Conservation (phyloP, 2,888 invertebrate species). For the Pimpla rufipes region DNA sequence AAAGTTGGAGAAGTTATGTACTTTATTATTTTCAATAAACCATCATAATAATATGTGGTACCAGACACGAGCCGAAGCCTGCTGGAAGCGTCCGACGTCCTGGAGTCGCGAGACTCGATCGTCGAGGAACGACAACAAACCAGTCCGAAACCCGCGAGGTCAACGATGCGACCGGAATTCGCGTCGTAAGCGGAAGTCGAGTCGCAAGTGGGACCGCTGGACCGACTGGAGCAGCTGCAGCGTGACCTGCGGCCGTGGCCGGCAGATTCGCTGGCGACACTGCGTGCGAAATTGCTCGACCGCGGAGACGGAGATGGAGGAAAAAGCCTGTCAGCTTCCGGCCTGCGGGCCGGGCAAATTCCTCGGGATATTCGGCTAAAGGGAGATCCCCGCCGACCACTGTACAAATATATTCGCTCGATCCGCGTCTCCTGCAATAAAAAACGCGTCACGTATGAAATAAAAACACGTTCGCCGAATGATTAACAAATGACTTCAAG, state of each 20-base stretch:
- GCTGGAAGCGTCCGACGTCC: conserved; percentile 30
- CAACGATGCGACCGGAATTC: conserved; percentile 35
- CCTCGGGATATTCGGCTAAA: conserved; percentile 78
- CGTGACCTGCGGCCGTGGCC: conserved; percentile 88
- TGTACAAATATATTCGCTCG: conserved; percentile 15
- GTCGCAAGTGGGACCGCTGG: conserved; percentile 86
- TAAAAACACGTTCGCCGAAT: conserved; percentile 12
- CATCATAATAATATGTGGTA: too few relatives aligned
- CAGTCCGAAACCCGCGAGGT: conserved; percentile 19
- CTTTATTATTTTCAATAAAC: too few relatives aligned
- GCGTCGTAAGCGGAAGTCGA: conserved; percentile 55
- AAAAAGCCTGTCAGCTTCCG: conserved; percentile 86
- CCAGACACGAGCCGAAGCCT: conserved; percentile 47
- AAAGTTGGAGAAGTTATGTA: too few relatives aligned
- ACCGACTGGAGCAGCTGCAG: conserved; percentile 88
- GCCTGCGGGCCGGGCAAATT: conserved; percentile 84
- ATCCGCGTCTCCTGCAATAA: neutral
- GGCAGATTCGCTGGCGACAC: conserved; percentile 87
- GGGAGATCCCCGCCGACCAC: neutral
- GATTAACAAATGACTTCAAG: conserved; percentile 80
- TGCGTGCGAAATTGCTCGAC: conserved; percentile 84
- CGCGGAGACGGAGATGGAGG: conserved; percentile 86
- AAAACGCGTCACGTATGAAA: neutral
- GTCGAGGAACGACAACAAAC: conserved; percentile 27
- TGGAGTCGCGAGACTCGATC: neutral